Base-by-base conservation (phyloP, 2,888 invertebrate genomes). In the Drosophila lutescens region DNA sequence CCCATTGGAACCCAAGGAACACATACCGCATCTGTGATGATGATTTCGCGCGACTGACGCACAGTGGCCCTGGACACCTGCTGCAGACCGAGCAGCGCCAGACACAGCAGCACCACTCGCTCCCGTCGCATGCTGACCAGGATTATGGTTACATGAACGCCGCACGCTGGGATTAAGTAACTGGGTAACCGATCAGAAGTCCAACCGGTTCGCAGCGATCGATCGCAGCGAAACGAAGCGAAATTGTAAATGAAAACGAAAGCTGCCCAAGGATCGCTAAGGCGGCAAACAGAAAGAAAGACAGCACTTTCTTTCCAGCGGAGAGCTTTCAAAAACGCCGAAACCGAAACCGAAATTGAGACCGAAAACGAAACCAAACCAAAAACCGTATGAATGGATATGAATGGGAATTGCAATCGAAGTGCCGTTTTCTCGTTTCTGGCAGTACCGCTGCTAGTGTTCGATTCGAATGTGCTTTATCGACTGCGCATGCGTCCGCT, bases 21-120 rank as follows among this genome's bases (percentile, higher is more conserved):
- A 82, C 91, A 72, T 91, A 91, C 91, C 91, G 91, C 91, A 80
- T 91, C 91, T 34, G 91, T 91, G 72, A 91, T 91, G 62, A 91
- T 91, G 60, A 91, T 90, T 78, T 91, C 91, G 63, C 91, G 91
- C 57, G 84, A 79, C 50, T 88, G 81, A 58, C 78, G 83, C 73
- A 83, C 43, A 44, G 79, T 77, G 68, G 77, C 76, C 57, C 74
- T 77, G 58, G 76, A 36, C 73, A 71, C 77, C 77, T 80, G 80
- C 43, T 67, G 77, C 56, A 63, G 5, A 15, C 44, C 41, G 17
- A 67, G 51, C 36, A 60, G 60, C 26, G 80, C 56, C 68, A 81
- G 72, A 53, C 79, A 43, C 38, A 78, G 70, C 71, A 80, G 63
- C 74, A 84, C 65, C 53, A 81, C 77, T 61, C 76, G 51, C 63